Evolutionary conservation across 2,888 invertebrate species (phyloP), one percentile per base, ranked within the genome.

Genomic region (Synergus gifuensis): DNA sequence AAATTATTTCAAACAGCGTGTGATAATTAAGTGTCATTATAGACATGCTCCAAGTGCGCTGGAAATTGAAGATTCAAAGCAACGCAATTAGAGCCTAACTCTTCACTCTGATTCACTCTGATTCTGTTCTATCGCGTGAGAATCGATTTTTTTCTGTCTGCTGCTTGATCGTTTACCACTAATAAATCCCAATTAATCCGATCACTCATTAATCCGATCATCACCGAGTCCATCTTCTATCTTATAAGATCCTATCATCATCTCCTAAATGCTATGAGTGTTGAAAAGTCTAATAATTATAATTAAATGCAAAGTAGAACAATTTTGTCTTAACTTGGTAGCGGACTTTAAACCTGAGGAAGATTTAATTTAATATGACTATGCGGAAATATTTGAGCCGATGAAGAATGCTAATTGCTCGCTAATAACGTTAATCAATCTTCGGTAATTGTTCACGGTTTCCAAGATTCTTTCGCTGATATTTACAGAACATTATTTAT

Each of bases 81-180:
- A 77, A 67, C 44, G 67, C 77, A 83, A 82, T 49, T 83, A 80
- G 81, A 82, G 83, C 82, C 78, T 81, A 79, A 82, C 82, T 81
- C 76, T 67, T 67, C 80, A 80, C 58, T 80, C 81, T 81, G 80
- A 82, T 84, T 78, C 79, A 36, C 36, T 36, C 36, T 36, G 36
- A 36, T 36, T 36, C 36, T 28, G 28, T 28, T 28, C 28, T 73
- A 81, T 82, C 84, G 81, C 84, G 84, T 82, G 84, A 81, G 81
- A 84, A 82, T 82, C 76, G 79, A 82, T 83, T 78, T 58, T 67
- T 69, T 36, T 49, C n/a, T 46, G 2, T 49, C 16, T 8, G 28
- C 9, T 49, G 49, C 69, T 54, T 28, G 16, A 28, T 69, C 22
- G 4, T 44, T 18, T 18, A 12, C 18, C 16, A 8, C 28, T 69